These are phyloP conservation scores for Microtus agrestis DNA, from an alignment of 2,797 vertebrate genomes.

Conservation along the genomic window DNA sequence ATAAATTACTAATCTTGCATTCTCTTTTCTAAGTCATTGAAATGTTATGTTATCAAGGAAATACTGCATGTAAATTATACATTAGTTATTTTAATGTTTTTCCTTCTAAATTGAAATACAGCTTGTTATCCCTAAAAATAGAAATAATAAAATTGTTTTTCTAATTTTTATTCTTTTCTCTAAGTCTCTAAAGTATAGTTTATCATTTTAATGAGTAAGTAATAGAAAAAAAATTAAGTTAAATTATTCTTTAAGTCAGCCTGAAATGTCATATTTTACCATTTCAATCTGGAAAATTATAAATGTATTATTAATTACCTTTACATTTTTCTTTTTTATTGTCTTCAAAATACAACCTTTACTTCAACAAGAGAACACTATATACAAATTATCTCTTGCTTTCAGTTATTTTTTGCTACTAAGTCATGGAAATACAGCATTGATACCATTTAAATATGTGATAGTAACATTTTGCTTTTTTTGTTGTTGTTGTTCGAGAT, in stretches of 20 bases:
- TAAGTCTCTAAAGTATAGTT: background rate
- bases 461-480: background rate
- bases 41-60: constrained; percentile 19
- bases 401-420: background rate
- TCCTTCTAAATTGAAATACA: background rate
- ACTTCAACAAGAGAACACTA: constrained; percentile 4
- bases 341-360: constrained; percentile 19
- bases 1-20: background rate
- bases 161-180: background rate
- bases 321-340: background rate
- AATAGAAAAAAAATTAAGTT: background rate
- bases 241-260: background rate
- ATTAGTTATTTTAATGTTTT: constrained; percentile 28
- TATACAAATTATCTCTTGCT: background rate
- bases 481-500: background rate
- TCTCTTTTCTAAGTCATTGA: background rate
- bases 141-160: constrained; percentile 28
- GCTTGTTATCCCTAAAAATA: background rate
- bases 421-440: background rate
- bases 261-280: background rate
- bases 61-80: background rate
- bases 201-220: background rate
- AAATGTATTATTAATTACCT: constrained; percentile 5
- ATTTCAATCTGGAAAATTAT: background rate
- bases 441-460: background rate